A percentile compares a stretch with the other conserved stretches of the same genome.
These are phyloP conservation scores for Aurelia sp. DNA, from an alignment of 30 jellyfish, hydroid and myxozoan species.

Conservation along the genomic window DNA sequence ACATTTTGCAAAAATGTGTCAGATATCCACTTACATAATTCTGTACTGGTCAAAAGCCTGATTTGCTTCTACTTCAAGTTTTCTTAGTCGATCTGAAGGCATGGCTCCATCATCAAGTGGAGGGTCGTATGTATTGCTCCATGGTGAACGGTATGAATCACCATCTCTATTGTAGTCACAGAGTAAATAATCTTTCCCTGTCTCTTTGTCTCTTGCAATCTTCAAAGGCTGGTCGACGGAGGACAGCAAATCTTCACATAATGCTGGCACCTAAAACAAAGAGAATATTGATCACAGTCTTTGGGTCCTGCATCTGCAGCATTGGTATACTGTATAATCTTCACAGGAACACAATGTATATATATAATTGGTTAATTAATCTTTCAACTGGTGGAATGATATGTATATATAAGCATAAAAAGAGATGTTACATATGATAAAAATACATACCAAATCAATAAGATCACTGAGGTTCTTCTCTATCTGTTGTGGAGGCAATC, in stretches of 20 bases:
- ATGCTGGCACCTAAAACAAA: constrained; percentile 78
- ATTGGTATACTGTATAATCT: too few relatives aligned
- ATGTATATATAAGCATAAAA: too few relatives aligned
- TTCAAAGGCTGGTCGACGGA: constrained; percentile 99
- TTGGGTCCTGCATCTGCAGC: too few relatives aligned
- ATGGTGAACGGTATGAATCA: constrained; percentile 98
- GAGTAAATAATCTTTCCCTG: constrained; percentile 95
- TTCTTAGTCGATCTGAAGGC: constrained; percentile 97
- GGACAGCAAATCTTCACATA: constrained; percentile 94
- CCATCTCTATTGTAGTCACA: constrained; percentile 99
- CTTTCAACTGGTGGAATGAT: too few relatives aligned
- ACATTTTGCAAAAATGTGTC: too few relatives aligned
- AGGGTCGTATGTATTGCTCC: constrained; percentile 99
- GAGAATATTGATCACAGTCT: neutral
- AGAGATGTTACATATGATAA: too few relatives aligned
- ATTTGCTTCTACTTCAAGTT: constrained; percentile 94
- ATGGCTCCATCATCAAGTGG: constrained; percentile 98
- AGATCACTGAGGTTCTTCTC: constrained; percentile 96
- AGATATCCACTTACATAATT: constrained; percentile 66
- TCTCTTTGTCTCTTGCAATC: constrained; percentile 95
- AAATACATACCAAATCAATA: constrained; percentile 82
- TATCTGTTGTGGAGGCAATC: constrained; percentile 98
- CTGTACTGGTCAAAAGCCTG: constrained; percentile 98
- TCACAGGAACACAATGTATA: too few relatives aligned
- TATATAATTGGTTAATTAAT: too few relatives aligned